Evolutionary conservation across 2,888 invertebrate genomes (phyloP), one percentile per base, ranked within the genome.

Genomic region (Zelleria hepariella): DNA sequence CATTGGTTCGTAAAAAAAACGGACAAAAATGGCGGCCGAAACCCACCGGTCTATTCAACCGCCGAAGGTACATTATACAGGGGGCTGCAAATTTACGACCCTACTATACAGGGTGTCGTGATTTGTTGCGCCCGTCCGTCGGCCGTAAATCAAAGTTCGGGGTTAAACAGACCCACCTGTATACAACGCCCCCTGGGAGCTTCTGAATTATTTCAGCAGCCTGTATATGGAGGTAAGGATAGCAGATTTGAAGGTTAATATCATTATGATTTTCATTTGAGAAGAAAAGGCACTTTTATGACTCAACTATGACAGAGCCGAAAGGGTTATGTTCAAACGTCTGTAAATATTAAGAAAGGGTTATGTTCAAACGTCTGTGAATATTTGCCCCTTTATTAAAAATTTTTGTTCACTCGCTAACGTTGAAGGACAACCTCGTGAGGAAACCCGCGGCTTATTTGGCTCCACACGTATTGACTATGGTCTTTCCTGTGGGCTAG

Each of bases 101-200:
- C 27, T 26, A 54, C 54, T 54, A 54, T 54, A 54, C 54, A 54
- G 54, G 54, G 54, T 54, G 54, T 54, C 32, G 32, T 56, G 56
- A 56, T 56, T 56, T 56, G 56, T 56, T 10, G 56, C 42, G 15
- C 18, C 18, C 51, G 54, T 32, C 56, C 21, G 42, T 8, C 24
- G 32, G 21, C 10, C 47, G 47, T 56, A 56, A 42, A 56, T 56
- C 56, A 56, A 56, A 56, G 56, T 56, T 56, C 47, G 56, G 56
- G 56, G 56, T 56, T 42, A 10, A 56, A 56, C 24, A 15, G 42
- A 42, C 56, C 56, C 56, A 54, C 54, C 54, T 54, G 54, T 26
- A 27, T 26, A 25, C n/a, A n/a, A 5, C 18, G 21, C 21, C 49
- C 20, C 49, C 2, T 21, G 51, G 26, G 54, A 18, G 25, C 18